phyloP scores from a whole-genome alignment of 2,888 invertebrate species.

The Cheiracanthium punctorium region DNA sequence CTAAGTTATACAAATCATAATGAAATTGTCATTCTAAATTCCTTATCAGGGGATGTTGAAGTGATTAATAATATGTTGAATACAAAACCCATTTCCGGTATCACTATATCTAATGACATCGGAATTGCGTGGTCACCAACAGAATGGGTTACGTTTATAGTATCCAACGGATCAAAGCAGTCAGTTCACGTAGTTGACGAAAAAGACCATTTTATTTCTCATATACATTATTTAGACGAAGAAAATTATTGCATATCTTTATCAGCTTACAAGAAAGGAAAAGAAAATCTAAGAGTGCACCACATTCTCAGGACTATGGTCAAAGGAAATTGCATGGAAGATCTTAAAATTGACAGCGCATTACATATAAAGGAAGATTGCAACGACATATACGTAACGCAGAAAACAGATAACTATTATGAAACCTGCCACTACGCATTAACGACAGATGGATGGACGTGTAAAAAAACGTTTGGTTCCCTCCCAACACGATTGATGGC shows the following conservation, averaged over 20 bases:
- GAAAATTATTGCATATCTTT: constrained; percentile 38
- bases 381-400: constrained; percentile 39
- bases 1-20: constrained; percentile 97
- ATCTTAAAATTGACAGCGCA: constrained; percentile 56
- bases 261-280: constrained; percentile 39
- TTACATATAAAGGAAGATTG: constrained; percentile 26
- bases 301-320: constrained; percentile 38
- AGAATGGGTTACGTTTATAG: constrained; percentile 84
- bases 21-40: constrained; percentile 92
- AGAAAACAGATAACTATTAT: constrained; percentile 36
- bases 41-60: constrained; percentile 94
- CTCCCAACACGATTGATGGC: constrained; percentile 28
- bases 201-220: constrained; percentile 51
- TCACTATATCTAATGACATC: constrained; percentile 82
- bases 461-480: constrained; percentile 7
- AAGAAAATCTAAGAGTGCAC: constrained; percentile 46
- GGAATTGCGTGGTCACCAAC: constrained; percentile 86
- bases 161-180: constrained; percentile 63
- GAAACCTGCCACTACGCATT: constrained; percentile 18
- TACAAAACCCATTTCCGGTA: constrained; percentile 80
- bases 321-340: constrained; percentile 20
- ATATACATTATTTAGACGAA: constrained; percentile 33
- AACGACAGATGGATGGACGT: constrained; percentile 42
- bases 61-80: constrained; percentile 82
- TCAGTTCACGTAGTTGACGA: constrained; percentile 31